phyloP scores from a whole-genome alignment of 2,797 vertebrate species.

The Spatula clypeata region DNA sequence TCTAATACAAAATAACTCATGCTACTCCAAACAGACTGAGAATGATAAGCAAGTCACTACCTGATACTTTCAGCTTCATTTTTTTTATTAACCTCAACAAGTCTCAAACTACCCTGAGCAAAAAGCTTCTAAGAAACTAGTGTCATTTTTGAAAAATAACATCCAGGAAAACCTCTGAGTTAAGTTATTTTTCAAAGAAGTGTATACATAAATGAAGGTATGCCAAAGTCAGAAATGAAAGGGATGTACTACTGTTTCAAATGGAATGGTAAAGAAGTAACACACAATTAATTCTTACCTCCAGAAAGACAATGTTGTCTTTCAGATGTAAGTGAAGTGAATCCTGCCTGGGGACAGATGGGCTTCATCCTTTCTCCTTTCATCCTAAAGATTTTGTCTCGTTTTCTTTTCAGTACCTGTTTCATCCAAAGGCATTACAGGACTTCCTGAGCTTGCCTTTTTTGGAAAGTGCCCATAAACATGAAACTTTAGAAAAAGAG shows the following conservation, averaged over 20 bases:
- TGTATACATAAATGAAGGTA: not conserved
- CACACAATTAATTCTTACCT: not conserved
- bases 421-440: not conserved
- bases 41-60: not conserved
- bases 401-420: not conserved
- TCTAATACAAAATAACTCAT: not conserved
- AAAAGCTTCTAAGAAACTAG: not conserved
- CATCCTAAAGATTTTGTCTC: not conserved
- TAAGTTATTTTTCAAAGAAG: not conserved
- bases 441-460: not conserved
- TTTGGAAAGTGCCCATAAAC: not conserved
- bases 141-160: not conserved
- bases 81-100: not conserved
- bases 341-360: not conserved
- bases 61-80: not conserved
- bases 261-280: not conserved
- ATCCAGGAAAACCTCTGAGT: not conserved
- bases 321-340: not conserved
- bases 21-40: not conserved
- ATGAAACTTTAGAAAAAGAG: not conserved
- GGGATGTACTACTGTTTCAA: not conserved
- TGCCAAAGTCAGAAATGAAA: not conserved
- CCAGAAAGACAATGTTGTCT: not conserved
- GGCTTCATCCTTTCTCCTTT: not conserved
- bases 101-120: not conserved